Base-by-base conservation (phyloP, 2,797 vertebrate species). In the Coregonus sp. region DNA sequence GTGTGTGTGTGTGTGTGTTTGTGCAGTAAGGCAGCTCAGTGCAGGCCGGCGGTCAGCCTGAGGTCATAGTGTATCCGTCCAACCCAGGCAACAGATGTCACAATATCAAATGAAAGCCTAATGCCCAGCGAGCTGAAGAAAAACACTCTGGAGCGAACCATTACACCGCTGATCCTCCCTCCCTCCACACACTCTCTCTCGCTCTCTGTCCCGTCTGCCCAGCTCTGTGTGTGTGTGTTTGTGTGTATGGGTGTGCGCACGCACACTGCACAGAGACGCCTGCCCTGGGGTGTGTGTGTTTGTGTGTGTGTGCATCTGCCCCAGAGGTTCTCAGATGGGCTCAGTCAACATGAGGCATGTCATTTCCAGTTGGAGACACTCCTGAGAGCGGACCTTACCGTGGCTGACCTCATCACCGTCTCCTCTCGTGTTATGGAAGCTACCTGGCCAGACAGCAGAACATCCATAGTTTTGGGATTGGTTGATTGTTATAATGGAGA, bases 71-170 rank as follows among this genome's bases (percentile, higher is more conserved):
- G 40, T 47, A 12, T 47, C 40, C 40, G 9, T 11, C 79, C 76
- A 25, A 70, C 81, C 78, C 74, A 29, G 71, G 81, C 81, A 87
- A 84, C 92, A 92, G 90, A 91, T 93, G 91, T 87, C 81, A 84
- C 70, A 63, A 81, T 80, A 83, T 90, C 85, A 91, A 90, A 92
- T 91, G 89, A 92, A 90, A 18, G 86, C 89, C 85, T 90, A 91
- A 90, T 87, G 81, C 86, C 81, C 18, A 3, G 56, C 77, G 79
- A 71, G 82, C 84, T 79, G 80, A 85, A 86, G 85, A 81, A 80
- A 86, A 91, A 86, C 84, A 86, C 87, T 86, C 79, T 35, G 84
- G 85, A 80, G 81, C 78, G 67, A 83, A 83, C 88, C 84, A 87
- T 91, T 86, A 92, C 72, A 89, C 83, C 65, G 9, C 78, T 74